Evolutionary conservation across 2,113 vertebrate genomes (phyloP), one percentile per base, ranked within the genome.

Genomic region (Tiliqua scincoides): DNA sequence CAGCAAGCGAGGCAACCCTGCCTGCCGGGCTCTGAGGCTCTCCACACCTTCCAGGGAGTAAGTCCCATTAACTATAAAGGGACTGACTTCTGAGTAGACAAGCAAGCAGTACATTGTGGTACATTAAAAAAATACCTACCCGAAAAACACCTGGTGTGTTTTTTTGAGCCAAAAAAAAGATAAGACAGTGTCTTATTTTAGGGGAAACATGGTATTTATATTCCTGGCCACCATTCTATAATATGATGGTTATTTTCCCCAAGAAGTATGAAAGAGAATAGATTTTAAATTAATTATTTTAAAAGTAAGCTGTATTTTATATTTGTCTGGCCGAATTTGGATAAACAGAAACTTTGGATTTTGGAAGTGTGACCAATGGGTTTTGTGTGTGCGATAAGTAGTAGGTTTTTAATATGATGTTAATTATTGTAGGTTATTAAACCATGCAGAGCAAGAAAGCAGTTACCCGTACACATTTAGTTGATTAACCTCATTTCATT

Each of bases 221-320:
- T 90, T 61, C 12, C 37, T 27, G 91, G 27, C 30, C n/a, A 4
- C 43, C 87, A 68, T 78, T 90, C 43, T 70, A n/a, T 75, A 89
- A 63, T 65, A 84, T 68, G 40, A 81, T 75, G 74, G 81, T 73
- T 76, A 14, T 83, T 43, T 52, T 43, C 86, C 67, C 82, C 74
- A 76, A 79, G 12, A 78, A 27, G 54, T 87, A 85, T 87, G 82
- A 2, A 7, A 57, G 35, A 74, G 78, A 83, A 82, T 68, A 54
- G 9, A 0, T 1, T 74, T 82, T 57, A 67, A 68, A 37, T 21
- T 84, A 59, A 32, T 73, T 5, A 10, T 91, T 94, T 94, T 87
- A 88, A 92, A 87, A 21, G 88, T 85, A 87, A 85, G 40, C 63
- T 62, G 88, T 0, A 0, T 89, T 89, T 92, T n/a, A 89, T 12